Base-by-base conservation (phyloP, 2,888 invertebrate species). In the Lobophora halterata region DNA sequence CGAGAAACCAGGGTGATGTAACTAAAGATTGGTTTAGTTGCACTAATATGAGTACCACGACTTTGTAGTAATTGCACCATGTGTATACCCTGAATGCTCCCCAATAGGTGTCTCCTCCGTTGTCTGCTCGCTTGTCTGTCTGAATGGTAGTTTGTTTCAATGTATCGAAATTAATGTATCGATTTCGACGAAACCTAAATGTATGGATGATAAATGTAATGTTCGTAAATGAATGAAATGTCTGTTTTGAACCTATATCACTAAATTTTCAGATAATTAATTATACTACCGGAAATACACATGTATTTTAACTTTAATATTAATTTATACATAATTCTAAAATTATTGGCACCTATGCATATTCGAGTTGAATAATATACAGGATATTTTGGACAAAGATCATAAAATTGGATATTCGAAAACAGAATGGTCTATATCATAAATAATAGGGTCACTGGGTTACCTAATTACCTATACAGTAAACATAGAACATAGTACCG, bases 1-100 rank as follows among this genome's bases (percentile, higher is more conserved):
- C 12, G 13, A 43, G 61, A 66, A 61, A 62, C 68, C 68, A 74
- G 71, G 72, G 70, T 69, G 58, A 55, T 58, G 55, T 55, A 58
- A 70, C 71, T 72, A 72, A 66, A 48, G 53, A 63, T 70, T 71
- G 69, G 52, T 72, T 70, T 71, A 77, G 77, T 76, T 77, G 74
- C 70, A 55, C 51, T 62, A 48, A 41, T 64, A 70, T 73, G 69
- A 73, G 66, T 76, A 72, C 65, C 58, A 68, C 59, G 55, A 32
- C 29, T 45, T 41, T 43, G 49, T 55, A 61, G 69, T 78, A 69
- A 70, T 58, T 69, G 72, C 75, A 75, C 72, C 64, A 61, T 55
- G 45, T 54, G 51, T 50, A 49, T 49, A 55, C 58, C 46, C 56
- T 59, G 45, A 56, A 39, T 54, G 27, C n/a, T 55, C 55, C 55